Percentiles rank a stretch among this genome's conserved stretches.
Conservation (phyloP, 1,140 invertebrate species). For the Agrypnia vestita region DNA sequence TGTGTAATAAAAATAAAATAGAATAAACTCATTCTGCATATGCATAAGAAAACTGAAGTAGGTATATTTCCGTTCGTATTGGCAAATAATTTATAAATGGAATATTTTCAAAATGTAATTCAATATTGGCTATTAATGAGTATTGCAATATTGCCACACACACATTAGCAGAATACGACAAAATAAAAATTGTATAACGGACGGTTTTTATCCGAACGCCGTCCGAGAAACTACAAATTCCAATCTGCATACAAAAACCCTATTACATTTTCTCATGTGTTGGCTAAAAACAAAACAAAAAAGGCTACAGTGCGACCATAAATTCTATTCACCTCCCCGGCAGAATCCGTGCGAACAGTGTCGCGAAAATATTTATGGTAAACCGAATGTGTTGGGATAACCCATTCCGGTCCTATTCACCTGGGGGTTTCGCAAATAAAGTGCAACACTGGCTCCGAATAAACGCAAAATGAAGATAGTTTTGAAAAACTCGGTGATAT, state of each 20-base stretch:
- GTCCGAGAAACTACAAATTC: conserved; percentile 11
- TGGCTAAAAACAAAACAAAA: background rate
- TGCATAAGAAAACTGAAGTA: no score
- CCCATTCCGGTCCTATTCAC: conserved; percentile 22
- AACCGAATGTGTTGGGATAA: conserved; percentile 39
- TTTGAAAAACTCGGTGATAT: conserved; percentile 13
- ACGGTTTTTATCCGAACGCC: background rate
- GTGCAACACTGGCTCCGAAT: background rate
- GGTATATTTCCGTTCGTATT: no score
- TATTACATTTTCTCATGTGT: conserved; percentile 9
- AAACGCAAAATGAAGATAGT: conserved; percentile 8
- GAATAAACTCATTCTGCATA: no score
- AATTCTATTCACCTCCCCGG: conserved; percentile 22
- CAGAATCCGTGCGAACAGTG: conserved; percentile 22
- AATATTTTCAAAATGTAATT: no score
- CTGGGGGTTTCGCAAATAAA: background rate
- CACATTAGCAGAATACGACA: no score
- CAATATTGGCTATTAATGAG: no score
- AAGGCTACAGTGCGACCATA: conserved; percentile 16
- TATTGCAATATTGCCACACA: no score
- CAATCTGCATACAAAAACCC: conserved; percentile 30
- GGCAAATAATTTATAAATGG: no score
- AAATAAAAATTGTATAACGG: no score
- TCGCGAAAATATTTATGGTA: conserved; percentile 42
- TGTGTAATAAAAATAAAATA: no score